Percentiles rank a stretch among this genome's conserved stretches.
Conservation (phyloP, 2,888 invertebrate genomes). For the Cataglyphis rosenhaueri region DNA sequence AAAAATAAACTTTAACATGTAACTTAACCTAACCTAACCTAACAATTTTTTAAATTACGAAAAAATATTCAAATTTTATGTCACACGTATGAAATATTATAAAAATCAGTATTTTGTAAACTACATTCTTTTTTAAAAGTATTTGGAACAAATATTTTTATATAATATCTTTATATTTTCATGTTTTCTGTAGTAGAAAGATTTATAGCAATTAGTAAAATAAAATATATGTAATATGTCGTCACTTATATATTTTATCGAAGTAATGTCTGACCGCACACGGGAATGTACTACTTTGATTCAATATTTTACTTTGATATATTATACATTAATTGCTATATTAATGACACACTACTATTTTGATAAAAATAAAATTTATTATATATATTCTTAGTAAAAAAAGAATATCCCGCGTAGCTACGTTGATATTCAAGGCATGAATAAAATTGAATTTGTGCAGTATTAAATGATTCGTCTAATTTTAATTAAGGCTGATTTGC, state of each 20-base stretch:
- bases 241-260: background rate
- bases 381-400: background rate
- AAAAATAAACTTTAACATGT: background rate
- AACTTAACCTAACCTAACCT: too few species aligned
- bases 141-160: background rate
- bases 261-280: constrained; percentile 11
- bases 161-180: background rate
- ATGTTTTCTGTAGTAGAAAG: background rate
- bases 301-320: background rate
- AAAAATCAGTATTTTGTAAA: background rate
- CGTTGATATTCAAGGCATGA: background rate
- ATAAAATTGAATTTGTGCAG: constrained; percentile 26
- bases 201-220: background rate
- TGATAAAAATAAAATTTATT: background rate
- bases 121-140: background rate
- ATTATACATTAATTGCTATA: background rate
- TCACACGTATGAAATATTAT: background rate
- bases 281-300: background rate
- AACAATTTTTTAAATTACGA: background rate
- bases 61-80: background rate
- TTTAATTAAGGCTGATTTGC: background rate
- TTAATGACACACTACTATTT: background rate
- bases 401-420: background rate
- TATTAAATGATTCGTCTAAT: constrained; percentile 12
- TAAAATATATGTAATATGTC: too few species aligned